Conservation (phyloP, 53 echinoderm and acorn worm genomes). For the Luidia sarsii region DNA sequence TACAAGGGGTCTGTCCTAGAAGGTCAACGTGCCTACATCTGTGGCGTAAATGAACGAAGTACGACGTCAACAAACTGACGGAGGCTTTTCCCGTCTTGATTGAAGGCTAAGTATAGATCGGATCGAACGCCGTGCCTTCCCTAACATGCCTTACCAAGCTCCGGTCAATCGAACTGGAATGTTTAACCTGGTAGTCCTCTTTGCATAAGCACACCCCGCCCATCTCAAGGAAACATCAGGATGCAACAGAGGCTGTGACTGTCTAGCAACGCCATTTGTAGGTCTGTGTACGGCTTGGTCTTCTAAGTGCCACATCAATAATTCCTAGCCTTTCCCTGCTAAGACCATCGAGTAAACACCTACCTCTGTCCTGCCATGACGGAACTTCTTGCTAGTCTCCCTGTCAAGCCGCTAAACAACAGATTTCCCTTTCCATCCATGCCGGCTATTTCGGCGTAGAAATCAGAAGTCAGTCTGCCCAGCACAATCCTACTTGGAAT, state of each 20-base stretch:
- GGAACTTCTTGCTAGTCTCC: background rate
- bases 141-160: constrained; percentile 16
- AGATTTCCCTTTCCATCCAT: background rate
- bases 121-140: constrained; percentile 29
- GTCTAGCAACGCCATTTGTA: background rate
- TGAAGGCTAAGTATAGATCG: constrained; percentile 16
- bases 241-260: background rate
- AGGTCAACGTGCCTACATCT: constrained; percentile 15
- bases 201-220: background rate
- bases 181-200: constrained; percentile 36
- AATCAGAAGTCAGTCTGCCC: too few species aligned
- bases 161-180: constrained; percentile 33
- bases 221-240: background rate
- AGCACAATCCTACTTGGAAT: too few species aligned
- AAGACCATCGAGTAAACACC: constrained; percentile 41
- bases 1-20: background rate
- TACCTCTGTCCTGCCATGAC: background rate
- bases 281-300: constrained; percentile 31
- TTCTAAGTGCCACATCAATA: constrained; percentile 36
- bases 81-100: background rate
- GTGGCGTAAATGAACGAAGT: background rate
- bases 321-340: constrained; percentile 9
- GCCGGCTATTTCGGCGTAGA: too few species aligned
- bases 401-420: background rate
- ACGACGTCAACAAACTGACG: too few species aligned